Base-by-base conservation (phyloP, 1,140 invertebrate species). In the Drosophila burlai region DNA sequence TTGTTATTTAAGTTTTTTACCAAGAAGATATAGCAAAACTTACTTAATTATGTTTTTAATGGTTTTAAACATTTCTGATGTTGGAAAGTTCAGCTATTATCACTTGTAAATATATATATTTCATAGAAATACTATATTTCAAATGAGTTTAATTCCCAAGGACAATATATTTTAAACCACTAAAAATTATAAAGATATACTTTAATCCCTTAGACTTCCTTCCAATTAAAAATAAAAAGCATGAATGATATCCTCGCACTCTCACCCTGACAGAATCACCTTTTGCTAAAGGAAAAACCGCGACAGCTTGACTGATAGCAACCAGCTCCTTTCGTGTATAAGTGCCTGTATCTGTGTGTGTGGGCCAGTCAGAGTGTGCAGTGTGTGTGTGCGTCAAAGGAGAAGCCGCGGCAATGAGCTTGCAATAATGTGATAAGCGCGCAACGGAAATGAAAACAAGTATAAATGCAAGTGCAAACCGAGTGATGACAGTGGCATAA, bases 371-470 rank as follows among this genome's bases (percentile, higher is more conserved):
- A 18, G n/a, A 34, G 29, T 31, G 29, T 9, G 13, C n/a, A n/a
- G 4, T 42, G 45, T 42, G 16, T 29, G 50, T 57, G 43, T 50
- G 16, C 65, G 29, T 74, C 62, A 74, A 77, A 74, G 60, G 77
- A 80, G 83, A 69, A 67, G 73, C 43, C 73, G 59, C 64, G 77
- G 84, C 84, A 83, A 89, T 89, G 84, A 87, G 84, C 84, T 87
- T 89, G 84, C 84, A 83, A 87, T 87, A 87, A 87, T 89, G 84
- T 89, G 84, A 87, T 87, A 87, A 87, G 81, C 80, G 84, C 80
- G 84, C 55, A 84, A 60, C 81, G 84, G 84, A 87, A 87, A 87
- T 87, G 84, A 87, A 89, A 87, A 81, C 84, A 87, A 87, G 84
- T 68, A 76, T 68, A 83, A 87, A 65, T 77, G 76, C 55, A 49